Conservation (phyloP, 2,888 invertebrate species). For the Tetheella fluctuosa region DNA sequence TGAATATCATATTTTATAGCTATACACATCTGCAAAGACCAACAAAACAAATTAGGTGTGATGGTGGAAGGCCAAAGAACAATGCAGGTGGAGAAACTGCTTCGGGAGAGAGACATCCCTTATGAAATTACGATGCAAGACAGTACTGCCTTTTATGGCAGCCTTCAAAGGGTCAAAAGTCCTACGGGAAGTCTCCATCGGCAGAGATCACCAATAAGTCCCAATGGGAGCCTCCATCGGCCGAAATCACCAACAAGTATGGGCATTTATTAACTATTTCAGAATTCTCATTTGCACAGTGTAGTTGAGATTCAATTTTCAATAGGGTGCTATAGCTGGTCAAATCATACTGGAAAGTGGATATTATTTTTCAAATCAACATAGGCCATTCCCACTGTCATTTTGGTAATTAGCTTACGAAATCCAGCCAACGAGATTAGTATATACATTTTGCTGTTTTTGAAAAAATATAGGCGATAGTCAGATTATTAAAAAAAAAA, state of each 20-base stretch:
- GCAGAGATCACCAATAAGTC: constrained; percentile 39
- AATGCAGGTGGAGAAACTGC: constrained; percentile 62
- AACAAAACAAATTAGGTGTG: constrained; percentile 51
- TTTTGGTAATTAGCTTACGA: no score
- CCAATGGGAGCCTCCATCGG: no score
- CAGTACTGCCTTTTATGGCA: constrained; percentile 19
- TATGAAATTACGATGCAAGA: constrained; percentile 54
- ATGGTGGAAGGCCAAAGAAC: constrained; percentile 62
- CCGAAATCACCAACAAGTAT: constrained; percentile 46
- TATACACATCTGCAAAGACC: constrained; percentile 66
- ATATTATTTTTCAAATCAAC: no score
- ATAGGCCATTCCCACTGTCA: no score
- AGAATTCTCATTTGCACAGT: no score
- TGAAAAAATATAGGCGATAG: no score
- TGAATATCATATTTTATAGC: constrained; percentile 47
- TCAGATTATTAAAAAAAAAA: no score
- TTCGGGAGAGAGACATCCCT: constrained; percentile 60
- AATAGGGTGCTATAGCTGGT: no score
- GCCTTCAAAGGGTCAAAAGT: constrained; percentile 33
- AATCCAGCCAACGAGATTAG: no score
- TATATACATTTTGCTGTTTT: no score
- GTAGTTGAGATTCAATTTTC: no score
- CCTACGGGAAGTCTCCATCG: constrained; percentile 17
- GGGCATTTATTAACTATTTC: constrained; percentile 5
- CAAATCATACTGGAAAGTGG: no score